A percentile compares a stretch with the other conserved stretches of the same genome.
These are phyloP conservation scores for Aptenodytes patagonicus DNA, from an alignment of 2,113 vertebrate genomes.

Conservation along the genomic window DNA sequence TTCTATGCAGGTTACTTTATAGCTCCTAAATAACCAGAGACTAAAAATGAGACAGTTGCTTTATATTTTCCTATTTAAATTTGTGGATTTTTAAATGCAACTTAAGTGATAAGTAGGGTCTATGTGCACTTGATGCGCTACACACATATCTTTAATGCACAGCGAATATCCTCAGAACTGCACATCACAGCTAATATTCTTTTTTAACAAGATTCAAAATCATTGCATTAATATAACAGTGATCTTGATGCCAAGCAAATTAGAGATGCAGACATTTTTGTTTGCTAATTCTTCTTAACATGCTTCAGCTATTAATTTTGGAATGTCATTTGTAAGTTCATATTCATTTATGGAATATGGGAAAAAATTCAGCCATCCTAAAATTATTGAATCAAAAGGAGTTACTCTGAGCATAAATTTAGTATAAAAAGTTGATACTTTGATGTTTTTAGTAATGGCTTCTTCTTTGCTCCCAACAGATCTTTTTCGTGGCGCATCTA, in stretches of 20 bases:
- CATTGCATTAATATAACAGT: not conserved
- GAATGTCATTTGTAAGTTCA: not conserved
- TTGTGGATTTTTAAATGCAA: not conserved
- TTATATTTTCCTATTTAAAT: not conserved
- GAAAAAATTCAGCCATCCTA: not conserved
- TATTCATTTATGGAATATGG: not conserved
- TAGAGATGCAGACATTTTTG: not conserved
- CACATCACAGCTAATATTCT: not conserved
- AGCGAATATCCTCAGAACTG: not conserved
- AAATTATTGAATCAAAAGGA: not conserved
- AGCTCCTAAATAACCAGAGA: not conserved
- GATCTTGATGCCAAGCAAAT: not conserved
- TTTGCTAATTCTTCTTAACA: not conserved
- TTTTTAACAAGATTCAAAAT: not conserved
- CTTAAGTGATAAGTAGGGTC: not conserved
- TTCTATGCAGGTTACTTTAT: not conserved
- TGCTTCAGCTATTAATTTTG: not conserved
- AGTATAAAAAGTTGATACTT: not conserved
- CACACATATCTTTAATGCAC: not conserved
- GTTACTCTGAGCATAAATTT: not conserved
- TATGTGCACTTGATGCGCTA: rapidly evolving
- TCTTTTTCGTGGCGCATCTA: conserved; percentile 82
- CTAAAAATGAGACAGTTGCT: not conserved
- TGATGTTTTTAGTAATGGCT: not conserved
- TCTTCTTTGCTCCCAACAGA: conserved; percentile 61